Conservation (phyloP, 2,797 vertebrate species). For the Sebastolobus alascanus region DNA sequence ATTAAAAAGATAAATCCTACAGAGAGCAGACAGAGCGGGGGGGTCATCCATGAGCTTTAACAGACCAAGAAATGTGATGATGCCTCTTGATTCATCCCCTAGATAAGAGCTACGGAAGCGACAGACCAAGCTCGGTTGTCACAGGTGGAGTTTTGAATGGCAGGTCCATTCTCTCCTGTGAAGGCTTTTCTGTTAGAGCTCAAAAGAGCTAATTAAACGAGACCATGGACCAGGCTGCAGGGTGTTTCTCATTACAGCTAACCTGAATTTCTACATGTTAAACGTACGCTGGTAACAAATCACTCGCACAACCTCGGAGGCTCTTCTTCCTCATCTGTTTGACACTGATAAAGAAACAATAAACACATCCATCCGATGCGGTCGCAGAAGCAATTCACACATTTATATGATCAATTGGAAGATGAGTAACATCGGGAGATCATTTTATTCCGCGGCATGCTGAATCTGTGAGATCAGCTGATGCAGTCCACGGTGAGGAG, state of each 20-base stretch:
- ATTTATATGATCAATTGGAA: conserved; percentile 71
- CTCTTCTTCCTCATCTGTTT: conserved; percentile 38
- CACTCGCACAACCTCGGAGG: conserved; percentile 13
- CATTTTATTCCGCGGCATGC: conserved; percentile 34
- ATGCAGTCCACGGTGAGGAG: conserved; percentile 27
- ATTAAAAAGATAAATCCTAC: conserved; percentile 58
- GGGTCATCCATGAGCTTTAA: conserved; percentile 48
- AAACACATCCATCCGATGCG: conserved; percentile 44
- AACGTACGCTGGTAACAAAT: conserved; percentile 25
- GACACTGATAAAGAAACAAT: conserved; percentile 68
- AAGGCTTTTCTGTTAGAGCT: conserved; percentile 59
- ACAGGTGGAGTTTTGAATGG: conserved; percentile 71
- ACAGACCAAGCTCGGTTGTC: conserved; percentile 58
- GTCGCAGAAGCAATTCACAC: conserved; percentile 61
- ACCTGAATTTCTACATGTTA: conserved; percentile 26
- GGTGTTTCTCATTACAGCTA: conserved; percentile 47
- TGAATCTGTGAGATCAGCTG: conserved; percentile 53
- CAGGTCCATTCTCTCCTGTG: conserved; percentile 63
- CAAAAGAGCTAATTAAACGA: conserved; percentile 69
- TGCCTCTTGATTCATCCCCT: conserved; percentile 66
- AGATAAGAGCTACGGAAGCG: conserved; percentile 63
- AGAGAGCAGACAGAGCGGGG: conserved; percentile 17
- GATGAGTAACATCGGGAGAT: conserved; percentile 59
- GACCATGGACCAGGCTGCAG: conserved; percentile 7
- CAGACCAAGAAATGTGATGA: conserved; percentile 69